phyloP scores from a whole-genome alignment of 1,140 invertebrate species.

The Zaprionus ornatus region DNA sequence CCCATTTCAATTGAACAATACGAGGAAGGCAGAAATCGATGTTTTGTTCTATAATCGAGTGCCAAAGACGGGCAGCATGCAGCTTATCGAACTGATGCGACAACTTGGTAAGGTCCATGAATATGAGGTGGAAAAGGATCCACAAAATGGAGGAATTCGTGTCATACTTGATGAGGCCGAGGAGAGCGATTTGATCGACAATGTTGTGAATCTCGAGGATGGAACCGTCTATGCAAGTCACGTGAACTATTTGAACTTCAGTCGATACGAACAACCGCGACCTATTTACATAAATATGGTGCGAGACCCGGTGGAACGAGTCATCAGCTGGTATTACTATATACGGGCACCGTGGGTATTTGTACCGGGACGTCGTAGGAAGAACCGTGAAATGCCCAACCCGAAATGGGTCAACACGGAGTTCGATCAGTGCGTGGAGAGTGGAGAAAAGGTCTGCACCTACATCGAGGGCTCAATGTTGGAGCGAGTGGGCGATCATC shows the following conservation, averaged over 20 bases:
- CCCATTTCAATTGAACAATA: constrained; percentile 88
- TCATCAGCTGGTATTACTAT: constrained; percentile 95
- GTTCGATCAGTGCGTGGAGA: constrained; percentile 93
- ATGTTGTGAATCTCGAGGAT: constrained; percentile 69
- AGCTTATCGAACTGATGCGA: constrained; percentile 92
- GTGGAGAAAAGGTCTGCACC: constrained; percentile 90
- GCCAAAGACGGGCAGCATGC: constrained; percentile 93
- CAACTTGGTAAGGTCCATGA: constrained; percentile 90
- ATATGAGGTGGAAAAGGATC: constrained; percentile 84
- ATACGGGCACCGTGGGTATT: constrained; percentile 90
- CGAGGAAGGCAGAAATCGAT: constrained; percentile 88
- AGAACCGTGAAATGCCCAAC: constrained; percentile 92
- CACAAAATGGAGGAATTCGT: constrained; percentile 66
- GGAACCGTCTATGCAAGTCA: constrained; percentile 71
- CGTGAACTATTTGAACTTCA: constrained; percentile 85
- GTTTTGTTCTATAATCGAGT: constrained; percentile 95
- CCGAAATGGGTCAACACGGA: constrained; percentile 90
- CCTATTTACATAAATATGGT: constrained; percentile 96
- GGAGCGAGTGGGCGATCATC: constrained; percentile 93
- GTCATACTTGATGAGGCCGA: constrained; percentile 50
- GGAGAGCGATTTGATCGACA: constrained; percentile 66
- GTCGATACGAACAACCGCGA: constrained; percentile 89
- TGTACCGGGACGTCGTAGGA: constrained; percentile 80
- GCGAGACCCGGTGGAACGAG: constrained; percentile 93
- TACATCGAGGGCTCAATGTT: constrained; percentile 92